A percentile compares a stretch with the other conserved stretches of the same genome.
These are phyloP conservation scores for Dicrurus megarhynchus DNA, from an alignment of 2,113 vertebrate species.

Conservation along the genomic window DNA sequence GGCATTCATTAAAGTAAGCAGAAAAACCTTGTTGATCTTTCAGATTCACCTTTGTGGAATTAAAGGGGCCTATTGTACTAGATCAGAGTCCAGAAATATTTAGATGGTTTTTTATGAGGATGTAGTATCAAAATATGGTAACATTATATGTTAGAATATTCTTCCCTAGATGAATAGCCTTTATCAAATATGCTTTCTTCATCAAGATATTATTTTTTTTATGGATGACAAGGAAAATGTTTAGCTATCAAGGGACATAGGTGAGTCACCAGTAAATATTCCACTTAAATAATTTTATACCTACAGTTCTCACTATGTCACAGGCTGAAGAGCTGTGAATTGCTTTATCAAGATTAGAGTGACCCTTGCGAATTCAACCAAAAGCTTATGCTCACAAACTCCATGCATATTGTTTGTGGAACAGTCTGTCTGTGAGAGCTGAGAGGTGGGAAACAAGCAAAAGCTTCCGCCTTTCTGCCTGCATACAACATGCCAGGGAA, in stretches of 20 bases:
- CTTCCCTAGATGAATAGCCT: neutral
- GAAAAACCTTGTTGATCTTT: conserved; percentile 34
- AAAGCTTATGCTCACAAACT: neutral
- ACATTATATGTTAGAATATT: neutral
- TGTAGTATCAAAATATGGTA: neutral
- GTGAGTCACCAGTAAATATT: neutral
- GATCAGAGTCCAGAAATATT: neutral
- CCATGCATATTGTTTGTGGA: neutral
- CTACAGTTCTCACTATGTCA: neutral
- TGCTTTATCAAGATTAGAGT: neutral
- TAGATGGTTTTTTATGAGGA: neutral
- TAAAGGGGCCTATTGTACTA: neutral
- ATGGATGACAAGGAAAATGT: neutral
- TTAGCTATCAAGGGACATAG: neutral
- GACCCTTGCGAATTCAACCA: neutral
- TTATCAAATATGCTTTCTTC: neutral
- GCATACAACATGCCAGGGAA: neutral
- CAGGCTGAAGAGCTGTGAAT: neutral
- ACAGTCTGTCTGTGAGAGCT: neutral
- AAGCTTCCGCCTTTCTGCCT: neutral
- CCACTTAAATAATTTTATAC: neutral
- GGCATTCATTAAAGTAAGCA: conserved; percentile 43
- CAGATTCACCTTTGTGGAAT: neutral
- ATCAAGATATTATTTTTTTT: neutral
- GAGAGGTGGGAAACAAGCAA: neutral